Base-by-base conservation (phyloP, 2,888 invertebrate species). In the Adineta ricciae region DNA sequence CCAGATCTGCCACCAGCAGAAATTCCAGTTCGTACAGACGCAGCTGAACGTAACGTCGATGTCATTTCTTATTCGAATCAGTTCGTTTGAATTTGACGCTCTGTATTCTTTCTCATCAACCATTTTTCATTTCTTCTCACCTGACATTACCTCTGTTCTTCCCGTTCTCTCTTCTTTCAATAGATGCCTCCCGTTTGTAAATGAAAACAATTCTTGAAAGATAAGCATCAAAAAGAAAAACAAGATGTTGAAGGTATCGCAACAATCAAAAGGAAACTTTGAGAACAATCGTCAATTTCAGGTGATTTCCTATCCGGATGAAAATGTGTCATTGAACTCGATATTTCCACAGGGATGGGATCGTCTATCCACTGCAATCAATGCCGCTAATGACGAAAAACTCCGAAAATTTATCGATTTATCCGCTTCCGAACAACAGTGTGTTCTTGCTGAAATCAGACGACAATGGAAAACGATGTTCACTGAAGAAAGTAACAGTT, bases 341-440 rank as follows among this genome's bases (percentile, higher is more conserved):
- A 54, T 21, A 54, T 54, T 54, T n/a, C 24, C 54, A 46, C n/a
- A 90, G 90, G 90, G 90, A 86, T 90, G 90, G 90, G 88, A 88
- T 86, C 86, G 86, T 27, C 90, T 90, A 87, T 87, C 89, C 3
- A 88, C 87, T 84, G 89, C 90, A 64, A 87, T 90, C 78, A 90
- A 46, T 46, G 8, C 5, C 11, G 46, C 46, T 46, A 46, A 46
- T 46, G 46, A 46, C 11, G 8, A 46, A 46, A 89, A 89, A 88
- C 89, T 90, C 24, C 88, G 88, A 85, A 88, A 89, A 50, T 90
- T 90, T 87, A 88, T 88, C 83, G 89, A 90, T 86, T 87, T 90
- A 83, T 89, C 89, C n/a, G 89, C 89, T 82, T 87, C 89, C 5
- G 90, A 90, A 86, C 88, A 89, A 85, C 88, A 88, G 56, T 86